These are phyloP conservation scores for Rhodeus uyekii DNA, from an alignment of 2,797 vertebrate species.

Conservation along the genomic window DNA sequence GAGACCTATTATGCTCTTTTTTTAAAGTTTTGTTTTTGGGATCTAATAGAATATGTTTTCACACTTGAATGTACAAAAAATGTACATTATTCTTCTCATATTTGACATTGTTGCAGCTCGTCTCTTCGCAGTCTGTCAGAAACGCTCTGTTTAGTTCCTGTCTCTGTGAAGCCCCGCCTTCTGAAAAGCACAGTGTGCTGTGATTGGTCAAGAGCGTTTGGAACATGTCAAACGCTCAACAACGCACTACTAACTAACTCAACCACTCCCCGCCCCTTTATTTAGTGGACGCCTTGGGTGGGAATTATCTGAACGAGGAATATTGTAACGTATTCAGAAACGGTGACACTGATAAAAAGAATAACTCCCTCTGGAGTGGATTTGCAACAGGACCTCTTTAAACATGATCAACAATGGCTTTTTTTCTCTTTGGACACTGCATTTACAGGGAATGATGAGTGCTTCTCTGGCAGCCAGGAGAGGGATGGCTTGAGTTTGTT, in stretches of 20 bases:
- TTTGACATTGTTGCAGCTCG: background rate
- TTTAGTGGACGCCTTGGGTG: no score
- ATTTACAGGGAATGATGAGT: conserved; percentile 70
- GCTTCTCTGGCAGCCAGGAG: conserved; percentile 67
- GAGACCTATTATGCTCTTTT: background rate
- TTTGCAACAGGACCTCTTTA: no score
- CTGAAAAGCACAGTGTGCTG: background rate
- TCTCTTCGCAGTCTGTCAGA: background rate
- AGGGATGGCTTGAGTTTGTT: conserved; percentile 84
- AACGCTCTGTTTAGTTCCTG: background rate
- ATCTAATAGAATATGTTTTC: no score
- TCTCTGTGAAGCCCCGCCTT: background rate
- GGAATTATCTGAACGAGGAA: no score
- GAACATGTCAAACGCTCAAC: no score
- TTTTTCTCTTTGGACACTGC: background rate
- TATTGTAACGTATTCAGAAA: no score
- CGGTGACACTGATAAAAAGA: no score
- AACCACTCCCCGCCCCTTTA: no score
- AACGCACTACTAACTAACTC: no score
- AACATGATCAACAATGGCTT: background rate
- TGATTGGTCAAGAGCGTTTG: background rate
- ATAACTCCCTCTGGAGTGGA: no score
- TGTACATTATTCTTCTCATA: background rate
- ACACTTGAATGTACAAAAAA: background rate
- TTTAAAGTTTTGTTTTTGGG: background rate